These are phyloP conservation scores for Lycocorax pyrrhopterus DNA, from an alignment of 2,113 vertebrate genomes.

Conservation along the genomic window DNA sequence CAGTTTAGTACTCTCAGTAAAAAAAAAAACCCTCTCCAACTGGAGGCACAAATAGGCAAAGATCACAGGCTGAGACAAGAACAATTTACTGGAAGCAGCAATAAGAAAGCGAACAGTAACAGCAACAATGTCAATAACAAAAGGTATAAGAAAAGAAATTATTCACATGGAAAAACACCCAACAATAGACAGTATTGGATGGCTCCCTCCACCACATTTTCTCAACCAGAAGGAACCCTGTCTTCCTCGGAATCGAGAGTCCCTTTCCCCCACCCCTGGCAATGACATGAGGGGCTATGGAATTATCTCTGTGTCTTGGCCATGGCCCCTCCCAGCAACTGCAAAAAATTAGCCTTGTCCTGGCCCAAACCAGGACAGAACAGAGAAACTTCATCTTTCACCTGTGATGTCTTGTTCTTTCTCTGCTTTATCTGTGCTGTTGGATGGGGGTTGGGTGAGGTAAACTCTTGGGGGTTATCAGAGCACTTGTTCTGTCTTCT, in stretches of 20 bases:
- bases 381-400: background rate
- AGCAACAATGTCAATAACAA: background rate
- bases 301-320: background rate
- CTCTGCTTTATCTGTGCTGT: background rate
- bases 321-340: background rate
- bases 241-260: background rate
- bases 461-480: background rate
- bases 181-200: background rate
- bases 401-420: background rate
- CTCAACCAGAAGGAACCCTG: background rate
- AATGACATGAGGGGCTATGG: background rate
- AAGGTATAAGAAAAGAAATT: background rate
- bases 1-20: background rate
- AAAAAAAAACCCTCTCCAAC: background rate
- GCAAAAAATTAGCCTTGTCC: background rate
- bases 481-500: background rate
- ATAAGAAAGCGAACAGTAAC: background rate
- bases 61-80: background rate
- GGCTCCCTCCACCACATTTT: background rate
- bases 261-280: background rate
- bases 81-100: background rate
- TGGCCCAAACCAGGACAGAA: background rate
- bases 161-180: background rate
- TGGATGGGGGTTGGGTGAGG: background rate
- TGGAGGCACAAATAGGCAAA: background rate